Base-by-base conservation (phyloP, 2,888 invertebrate genomes). In the Neoaliturus tenellus region DNA sequence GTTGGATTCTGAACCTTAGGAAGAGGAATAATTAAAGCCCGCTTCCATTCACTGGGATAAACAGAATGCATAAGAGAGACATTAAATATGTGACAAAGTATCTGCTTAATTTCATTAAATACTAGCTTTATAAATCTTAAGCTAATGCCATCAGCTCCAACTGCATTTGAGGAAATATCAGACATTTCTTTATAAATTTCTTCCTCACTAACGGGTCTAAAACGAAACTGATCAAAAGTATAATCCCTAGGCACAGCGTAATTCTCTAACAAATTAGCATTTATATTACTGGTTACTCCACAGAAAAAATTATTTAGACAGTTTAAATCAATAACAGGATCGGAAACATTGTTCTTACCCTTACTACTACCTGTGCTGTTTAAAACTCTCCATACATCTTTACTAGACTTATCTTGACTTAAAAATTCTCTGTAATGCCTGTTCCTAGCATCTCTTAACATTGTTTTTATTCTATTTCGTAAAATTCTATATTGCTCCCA, bases 381-480 rank as follows among this genome's bases (percentile, higher is more conserved):
- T 20, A 69, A 31, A 4, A 31, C n/a, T 31, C n/a, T 69, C 69
- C 31, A 69, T 5, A 31, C 31, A 28, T 69, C 5, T 33, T 69
- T 31, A 31, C 69, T 69, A 69, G 31, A 20, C 35, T 69, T 69
- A 31, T 69, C 33, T 6, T 28, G 31, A 28, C 33, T 28, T 31
- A 69, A 69, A 31, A 1, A 20, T 17, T n/a, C n/a, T 33, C 31
- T 31, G n/a, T 33, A 69, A 33, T 33, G 35, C 17, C 31, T 28
- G 33, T 69, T 69, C 17, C 69, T 69, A 17, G 69, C 69, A 33
- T 69, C 69, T 69, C 69, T 69, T 20, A 69, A 69, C 2, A 31
- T 33, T 33, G 10, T 69, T n/a, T 69, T 69, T 10, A 69, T 14
- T 31, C 33, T 28, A 33, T 33, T 69, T 31, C 69, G 8, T 31